These are phyloP conservation scores for Lissonota sp. DNA, from an alignment of 2,888 invertebrate genomes.

Conservation along the genomic window DNA sequence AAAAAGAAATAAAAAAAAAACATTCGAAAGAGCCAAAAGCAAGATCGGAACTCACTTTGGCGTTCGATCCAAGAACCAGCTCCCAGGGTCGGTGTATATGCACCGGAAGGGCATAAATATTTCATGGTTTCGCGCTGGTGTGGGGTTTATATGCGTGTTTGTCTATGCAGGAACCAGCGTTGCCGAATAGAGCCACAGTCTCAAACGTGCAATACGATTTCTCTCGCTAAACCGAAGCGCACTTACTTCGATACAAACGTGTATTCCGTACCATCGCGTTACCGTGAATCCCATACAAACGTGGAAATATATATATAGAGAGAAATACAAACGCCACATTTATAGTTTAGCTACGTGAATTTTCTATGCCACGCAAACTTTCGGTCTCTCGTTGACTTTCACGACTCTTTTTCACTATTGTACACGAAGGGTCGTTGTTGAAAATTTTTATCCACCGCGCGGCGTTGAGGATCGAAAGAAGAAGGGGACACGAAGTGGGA, in stretches of 20 bases:
- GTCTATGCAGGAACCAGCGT: background rate
- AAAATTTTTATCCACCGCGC: slow-evolving; percentile 31
- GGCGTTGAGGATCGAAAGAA: slow-evolving; percentile 23
- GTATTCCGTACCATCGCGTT: no score
- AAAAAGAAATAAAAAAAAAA: background rate
- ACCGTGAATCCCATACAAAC: no score
- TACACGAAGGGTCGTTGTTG: background rate
- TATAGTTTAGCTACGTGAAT: slow-evolving; percentile 37
- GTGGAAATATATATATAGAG: no score
- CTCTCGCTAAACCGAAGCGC: slow-evolving; percentile 14
- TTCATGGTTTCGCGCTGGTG: slow-evolving; percentile 70
- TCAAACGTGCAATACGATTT: slow-evolving; percentile 10
- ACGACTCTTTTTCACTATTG: slow-evolving; percentile 34
- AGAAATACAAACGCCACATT: background rate
- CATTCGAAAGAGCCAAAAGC: slow-evolving; percentile 39
- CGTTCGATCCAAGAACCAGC: slow-evolving; percentile 38
- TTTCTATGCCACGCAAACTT: slow-evolving; percentile 31
- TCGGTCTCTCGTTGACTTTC: slow-evolving; percentile 50
- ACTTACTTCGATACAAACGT: background rate
- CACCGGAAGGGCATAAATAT: slow-evolving; percentile 77
- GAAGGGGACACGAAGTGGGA: slow-evolving; percentile 17
- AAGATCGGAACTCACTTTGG: slow-evolving; percentile 66
- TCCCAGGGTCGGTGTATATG: slow-evolving; percentile 3
- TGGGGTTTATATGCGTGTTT: slow-evolving; percentile 15
- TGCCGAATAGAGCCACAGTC: slow-evolving; percentile 11